Evolutionary conservation across 2,113 vertebrate genomes (phyloP), one percentile per base, ranked within the genome.

Genomic region (Natator depressus): DNA sequence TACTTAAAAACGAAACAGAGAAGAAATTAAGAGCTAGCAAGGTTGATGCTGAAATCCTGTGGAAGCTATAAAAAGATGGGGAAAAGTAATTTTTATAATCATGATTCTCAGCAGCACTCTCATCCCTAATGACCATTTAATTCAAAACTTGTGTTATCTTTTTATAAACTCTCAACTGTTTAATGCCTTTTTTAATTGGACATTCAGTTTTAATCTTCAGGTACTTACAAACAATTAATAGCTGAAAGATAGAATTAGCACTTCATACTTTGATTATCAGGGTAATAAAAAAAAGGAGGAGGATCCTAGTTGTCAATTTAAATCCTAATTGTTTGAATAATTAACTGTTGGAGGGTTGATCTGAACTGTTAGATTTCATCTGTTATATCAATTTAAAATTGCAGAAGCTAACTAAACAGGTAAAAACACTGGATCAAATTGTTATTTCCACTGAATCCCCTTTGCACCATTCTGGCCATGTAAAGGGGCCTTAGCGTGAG

Each of bases 201-300:
- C 46, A 94, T 93, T 95, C 75, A 95, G 93, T 96, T 97, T 98
- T 96, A 96, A 98, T 96, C 91, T 97, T 69, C 84, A 97, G 94
- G 90, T 91, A 97, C 96, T 98, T 98, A 97, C 54, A 96, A 96
- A 87, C 89, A 98, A 97, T 97, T 97, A 95, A 96, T 97, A 97
- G 86, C 89, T 96, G 94, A 89, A 95, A 95, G 94, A 96, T 62
- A 97, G 94, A 98, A 98, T 96, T 93, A 97, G 76, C 38, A 85
- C 89, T 88, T 97, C 90, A 96, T 93, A 76, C 51, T 89, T 96
- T 95, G 95, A 97, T 97, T 98, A 96, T 93, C 97, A 90, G 80
- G 88, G 89, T 95, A 97, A 97, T 96, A 97, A 96, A 97, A 96
- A 96, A 94, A 94, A 90, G 78, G 55, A 88, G 88, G 82, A 85